Percentiles rank a stretch among this genome's conserved stretches.
Evolutionary conservation across 2,113 vertebrate species (phyloP).

Genomic region (Cyanocitta stelleri): DNA sequence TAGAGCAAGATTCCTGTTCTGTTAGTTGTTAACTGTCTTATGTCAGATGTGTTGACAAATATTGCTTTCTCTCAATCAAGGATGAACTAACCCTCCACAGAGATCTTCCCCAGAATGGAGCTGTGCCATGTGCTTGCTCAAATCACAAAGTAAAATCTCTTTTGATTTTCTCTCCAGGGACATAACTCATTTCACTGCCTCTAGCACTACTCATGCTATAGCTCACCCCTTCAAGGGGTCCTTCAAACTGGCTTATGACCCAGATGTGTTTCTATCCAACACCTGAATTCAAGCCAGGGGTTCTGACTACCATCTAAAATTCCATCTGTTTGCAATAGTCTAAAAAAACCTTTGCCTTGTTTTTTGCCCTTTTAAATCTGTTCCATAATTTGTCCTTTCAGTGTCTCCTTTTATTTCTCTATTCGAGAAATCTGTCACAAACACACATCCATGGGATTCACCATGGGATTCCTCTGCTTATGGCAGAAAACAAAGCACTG

Average conservation of each 20-base stretch:
- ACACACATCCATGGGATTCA: not conserved
- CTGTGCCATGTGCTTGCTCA: not conserved
- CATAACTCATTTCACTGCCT: not conserved
- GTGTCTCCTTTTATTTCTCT: not conserved
- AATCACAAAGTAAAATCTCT: not conserved
- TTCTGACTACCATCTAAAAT: not conserved
- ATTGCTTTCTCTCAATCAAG: not conserved
- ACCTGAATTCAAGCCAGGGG: not conserved
- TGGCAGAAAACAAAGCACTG: not conserved
- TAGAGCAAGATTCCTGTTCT: not conserved
- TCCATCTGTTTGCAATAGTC: conserved; percentile 30
- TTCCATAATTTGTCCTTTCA: not conserved
- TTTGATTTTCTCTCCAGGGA: not conserved
- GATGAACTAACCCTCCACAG: not conserved
- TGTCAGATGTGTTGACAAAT: conserved; percentile 7
- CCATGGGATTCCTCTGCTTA: not conserved
- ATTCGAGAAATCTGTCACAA: not conserved
- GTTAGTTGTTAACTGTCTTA: not conserved
- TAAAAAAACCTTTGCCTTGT: not conserved
- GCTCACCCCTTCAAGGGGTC: not conserved
- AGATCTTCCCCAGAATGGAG: not conserved
- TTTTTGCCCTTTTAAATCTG: not conserved
- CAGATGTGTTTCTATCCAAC: conserved; percentile 11
- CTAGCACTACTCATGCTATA: not conserved
- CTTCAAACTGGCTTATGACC: not conserved